These are phyloP conservation scores for Plebejus melissa DNA, from an alignment of 2,888 invertebrate species.

Conservation along the genomic window DNA sequence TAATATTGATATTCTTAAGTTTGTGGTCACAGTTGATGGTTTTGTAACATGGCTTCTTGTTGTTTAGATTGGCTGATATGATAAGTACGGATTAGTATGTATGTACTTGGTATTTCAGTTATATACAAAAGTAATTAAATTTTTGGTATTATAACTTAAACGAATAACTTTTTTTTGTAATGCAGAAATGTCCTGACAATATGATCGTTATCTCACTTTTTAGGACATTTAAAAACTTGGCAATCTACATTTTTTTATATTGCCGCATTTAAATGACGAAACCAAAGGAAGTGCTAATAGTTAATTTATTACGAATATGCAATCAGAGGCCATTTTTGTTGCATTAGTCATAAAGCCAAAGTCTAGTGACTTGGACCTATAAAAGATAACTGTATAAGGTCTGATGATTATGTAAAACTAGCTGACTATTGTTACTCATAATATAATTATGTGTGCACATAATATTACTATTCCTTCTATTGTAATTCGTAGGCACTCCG, in stretches of 20 bases:
- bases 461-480: not conserved
- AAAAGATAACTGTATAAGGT: constrained; percentile 9
- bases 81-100: not conserved
- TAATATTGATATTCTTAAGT: not conserved
- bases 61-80: not conserved
- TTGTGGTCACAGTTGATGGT: not conserved
- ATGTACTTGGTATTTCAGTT: no score
- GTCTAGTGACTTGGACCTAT: constrained; percentile 10
- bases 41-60: not conserved
- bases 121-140: no score
- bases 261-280: not conserved
- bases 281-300: not conserved
- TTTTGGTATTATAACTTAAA: no score
- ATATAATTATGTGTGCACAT: not conserved
- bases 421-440: not conserved
- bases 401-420: not conserved
- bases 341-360: constrained; percentile 20
- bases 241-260: not conserved
- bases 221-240: not conserved
- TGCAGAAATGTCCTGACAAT: no score
- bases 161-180: no score
- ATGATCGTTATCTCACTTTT: not conserved
- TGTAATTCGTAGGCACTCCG: no score
- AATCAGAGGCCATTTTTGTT: constrained; percentile 4
- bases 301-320: not conserved